Conservation (phyloP, 2,797 vertebrate genomes). For the Gadopsis marmoratus region DNA sequence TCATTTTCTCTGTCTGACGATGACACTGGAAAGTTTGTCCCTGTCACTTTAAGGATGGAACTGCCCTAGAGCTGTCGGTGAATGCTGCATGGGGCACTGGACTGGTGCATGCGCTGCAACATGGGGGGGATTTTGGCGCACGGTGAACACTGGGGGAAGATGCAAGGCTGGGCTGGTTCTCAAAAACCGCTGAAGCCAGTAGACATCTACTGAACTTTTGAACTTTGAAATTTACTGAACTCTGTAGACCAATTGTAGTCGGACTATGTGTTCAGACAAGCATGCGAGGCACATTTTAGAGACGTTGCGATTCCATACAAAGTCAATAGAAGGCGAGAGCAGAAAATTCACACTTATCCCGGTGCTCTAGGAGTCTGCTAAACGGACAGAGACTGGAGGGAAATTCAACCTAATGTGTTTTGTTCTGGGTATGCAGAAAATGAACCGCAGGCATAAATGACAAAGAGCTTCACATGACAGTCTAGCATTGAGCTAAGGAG, state of each 20-base stretch:
- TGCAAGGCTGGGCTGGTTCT: slow-evolving; percentile 71
- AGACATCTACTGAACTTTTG: neutral
- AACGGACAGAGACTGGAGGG: neutral
- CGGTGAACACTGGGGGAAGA: slow-evolving; percentile 75
- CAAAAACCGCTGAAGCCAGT: neutral
- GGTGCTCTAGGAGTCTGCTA: too few relatives aligned
- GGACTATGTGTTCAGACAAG: neutral
- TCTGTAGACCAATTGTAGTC: neutral
- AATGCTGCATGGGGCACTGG: slow-evolving; percentile 88
- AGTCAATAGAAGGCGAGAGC: neutral
- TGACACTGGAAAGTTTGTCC: slow-evolving; percentile 76
- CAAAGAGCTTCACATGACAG: slow-evolving; percentile 41
- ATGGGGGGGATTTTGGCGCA: slow-evolving; percentile 69
- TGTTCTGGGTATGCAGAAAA: neutral
- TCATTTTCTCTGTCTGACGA: slow-evolving; percentile 78
- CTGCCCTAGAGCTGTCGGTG: slow-evolving; percentile 75
- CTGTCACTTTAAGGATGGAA: slow-evolving; percentile 74
- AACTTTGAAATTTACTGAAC: neutral
- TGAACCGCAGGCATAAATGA: slow-evolving; percentile 2
- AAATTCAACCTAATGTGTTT: neutral
- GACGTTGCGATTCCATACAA: neutral
- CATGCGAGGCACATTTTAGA: neutral
- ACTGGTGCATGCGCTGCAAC: slow-evolving; percentile 85
- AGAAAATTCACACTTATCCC: neutral
- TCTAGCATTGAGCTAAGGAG: slow-evolving; percentile 30